Conservation (phyloP, 2,888 invertebrate species). For the Drosophila planitibia region DNA sequence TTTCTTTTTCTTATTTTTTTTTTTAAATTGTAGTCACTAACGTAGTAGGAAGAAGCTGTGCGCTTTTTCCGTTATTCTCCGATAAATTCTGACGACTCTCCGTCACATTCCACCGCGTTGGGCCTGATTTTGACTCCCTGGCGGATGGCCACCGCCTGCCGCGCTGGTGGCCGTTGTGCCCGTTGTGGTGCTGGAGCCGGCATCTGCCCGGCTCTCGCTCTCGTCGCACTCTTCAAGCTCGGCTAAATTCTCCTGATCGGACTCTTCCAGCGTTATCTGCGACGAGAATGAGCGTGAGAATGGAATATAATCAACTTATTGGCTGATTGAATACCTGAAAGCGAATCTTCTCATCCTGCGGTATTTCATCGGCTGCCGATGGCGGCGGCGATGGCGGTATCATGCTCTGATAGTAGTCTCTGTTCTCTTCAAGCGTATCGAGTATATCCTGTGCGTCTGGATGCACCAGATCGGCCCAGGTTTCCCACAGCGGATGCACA, state of each 20-base stretch:
- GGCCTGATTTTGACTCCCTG: conserved; percentile 86
- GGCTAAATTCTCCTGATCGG: conserved; percentile 85
- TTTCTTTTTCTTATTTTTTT: conserved; percentile 34
- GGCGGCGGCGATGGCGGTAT: conserved; percentile 97
- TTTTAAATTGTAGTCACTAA: conserved; percentile 86
- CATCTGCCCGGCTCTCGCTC: conserved; percentile 83
- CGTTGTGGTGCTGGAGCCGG: conserved; percentile 62
- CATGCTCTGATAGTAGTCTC: conserved; percentile 98
- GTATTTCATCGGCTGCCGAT: conserved; percentile 86
- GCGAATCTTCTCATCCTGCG: conserved; percentile 90
- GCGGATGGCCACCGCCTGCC: conserved; percentile 77
- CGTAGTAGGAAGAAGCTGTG: conserved; percentile 95
- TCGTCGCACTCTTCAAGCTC: conserved; percentile 89
- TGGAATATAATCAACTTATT: background rate
- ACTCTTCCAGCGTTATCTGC: conserved; percentile 94
- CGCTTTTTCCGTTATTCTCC: conserved; percentile 95
- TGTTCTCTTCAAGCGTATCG: conserved; percentile 98
- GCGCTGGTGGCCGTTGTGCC: conserved; percentile 54
- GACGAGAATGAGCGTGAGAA: background rate
- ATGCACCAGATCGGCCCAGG: conserved; percentile 99
- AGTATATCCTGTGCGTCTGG: conserved; percentile 99
- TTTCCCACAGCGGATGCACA: conserved; percentile 99
- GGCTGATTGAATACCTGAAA: conserved; percentile 87
- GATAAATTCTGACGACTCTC: conserved; percentile 95
- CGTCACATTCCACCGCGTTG: conserved; percentile 94